These are phyloP conservation scores for Sesia apiformis DNA, from an alignment of 2,888 invertebrate species.

Conservation along the genomic window DNA sequence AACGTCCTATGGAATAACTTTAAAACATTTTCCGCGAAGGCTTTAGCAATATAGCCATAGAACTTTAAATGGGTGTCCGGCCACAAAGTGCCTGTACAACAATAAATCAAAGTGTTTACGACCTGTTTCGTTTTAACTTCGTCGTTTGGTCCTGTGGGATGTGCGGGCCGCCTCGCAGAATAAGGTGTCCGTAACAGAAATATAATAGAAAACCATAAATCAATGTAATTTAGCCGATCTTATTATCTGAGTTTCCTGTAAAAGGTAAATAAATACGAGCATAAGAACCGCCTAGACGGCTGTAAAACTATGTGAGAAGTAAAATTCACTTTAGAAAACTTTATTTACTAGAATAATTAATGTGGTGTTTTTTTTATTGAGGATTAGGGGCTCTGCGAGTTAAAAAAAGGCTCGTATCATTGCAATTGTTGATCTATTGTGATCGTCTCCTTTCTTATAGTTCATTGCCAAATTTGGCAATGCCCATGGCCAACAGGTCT, in stretches of 20 bases:
- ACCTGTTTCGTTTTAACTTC: conserved; percentile 9
- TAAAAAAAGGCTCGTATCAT: too few relatives aligned
- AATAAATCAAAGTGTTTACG: conserved; percentile 50
- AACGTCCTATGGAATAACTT: background rate
- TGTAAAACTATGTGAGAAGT: too few relatives aligned
- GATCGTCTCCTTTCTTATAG: too few relatives aligned
- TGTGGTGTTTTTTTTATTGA: too few relatives aligned
- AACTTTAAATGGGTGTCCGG: conserved; percentile 35
- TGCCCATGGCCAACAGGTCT: too few relatives aligned
- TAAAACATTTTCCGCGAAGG: background rate
- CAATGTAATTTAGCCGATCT: conserved; percentile 31
- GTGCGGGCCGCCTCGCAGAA: conserved; percentile 14
- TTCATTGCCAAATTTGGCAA: too few relatives aligned
- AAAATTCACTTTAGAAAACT: too few relatives aligned
- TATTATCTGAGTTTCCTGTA: background rate
- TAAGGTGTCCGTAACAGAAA: conserved; percentile 22
- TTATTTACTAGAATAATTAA: too few relatives aligned
- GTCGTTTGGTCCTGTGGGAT: background rate
- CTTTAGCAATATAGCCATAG: conserved; percentile 18
- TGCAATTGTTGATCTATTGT: too few relatives aligned
- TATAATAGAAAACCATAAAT: conserved; percentile 29
- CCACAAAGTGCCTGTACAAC: conserved; percentile 28
- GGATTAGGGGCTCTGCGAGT: too few relatives aligned
- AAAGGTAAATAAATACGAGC: background rate
- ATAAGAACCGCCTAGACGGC: too few relatives aligned